Base-by-base conservation (phyloP, 2,797 vertebrate genomes). In the Picus viridis region DNA sequence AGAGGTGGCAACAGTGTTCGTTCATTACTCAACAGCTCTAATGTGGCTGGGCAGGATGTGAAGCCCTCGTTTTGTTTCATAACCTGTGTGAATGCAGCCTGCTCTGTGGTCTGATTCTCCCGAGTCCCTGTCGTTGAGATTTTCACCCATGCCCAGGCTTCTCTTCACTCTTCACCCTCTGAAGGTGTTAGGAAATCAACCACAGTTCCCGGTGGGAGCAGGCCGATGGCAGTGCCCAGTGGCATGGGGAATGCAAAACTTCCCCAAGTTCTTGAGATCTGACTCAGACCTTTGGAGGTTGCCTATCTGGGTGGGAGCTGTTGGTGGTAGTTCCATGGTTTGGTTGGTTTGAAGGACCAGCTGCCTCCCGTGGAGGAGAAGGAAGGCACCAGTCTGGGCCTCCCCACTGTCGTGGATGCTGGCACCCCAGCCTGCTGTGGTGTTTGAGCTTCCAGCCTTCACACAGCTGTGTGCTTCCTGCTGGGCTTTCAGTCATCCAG, bases 31-130 rank as follows among this genome's bases (percentile, higher is more conserved):
- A 94, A 94, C 64, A 86, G 47, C 61, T 49, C 65, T 47, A 29
- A 67, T 32, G 80, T 51, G 70, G 82, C 87, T 76, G 76, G 89
- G 89, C 90, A 86, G 89, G 89, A 95, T 0, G 1, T 53, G 70
- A 89, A 88, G 77, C 34, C 75, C 67, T 90, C 68, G 86, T 65
- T 93, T 90, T 41, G 26, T 93, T 96, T 94, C 88, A 92, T 92
- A 94, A 96, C 58, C 26, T 17, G 3, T 13, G 26, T 76, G 90
- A 94, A 91, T 78, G 88, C 90, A 89, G 79, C 16, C 78, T 80
- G n/a, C 71, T 67, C 69, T 93, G 95, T 86, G 93, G 90, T 93
- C 90, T 95, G 85, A 15, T 86, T 59, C 78, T 78, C 63, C 72
- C 73, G 80, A 71, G 68, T 79, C 80, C 32, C 36, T 26, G n/a